phyloP scores from a whole-genome alignment of 2,113 vertebrate genomes.

The Sceloporus undulatus region DNA sequence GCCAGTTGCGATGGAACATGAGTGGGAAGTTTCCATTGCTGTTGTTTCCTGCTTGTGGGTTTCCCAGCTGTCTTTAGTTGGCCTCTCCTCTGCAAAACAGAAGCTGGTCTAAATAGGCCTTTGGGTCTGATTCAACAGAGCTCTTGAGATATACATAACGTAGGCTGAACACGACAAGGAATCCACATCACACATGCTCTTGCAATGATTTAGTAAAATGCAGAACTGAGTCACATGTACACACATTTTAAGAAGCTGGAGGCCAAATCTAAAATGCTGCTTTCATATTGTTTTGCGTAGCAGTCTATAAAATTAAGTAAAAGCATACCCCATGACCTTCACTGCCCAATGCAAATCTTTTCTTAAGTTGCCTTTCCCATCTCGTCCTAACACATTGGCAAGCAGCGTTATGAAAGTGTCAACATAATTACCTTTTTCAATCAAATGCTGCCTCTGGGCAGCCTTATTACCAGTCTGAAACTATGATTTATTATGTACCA shows the following conservation, averaged over 20 bases:
- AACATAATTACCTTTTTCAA: conserved; percentile 46
- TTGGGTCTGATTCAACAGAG: neutral
- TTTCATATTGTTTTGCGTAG: neutral
- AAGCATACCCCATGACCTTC: neutral
- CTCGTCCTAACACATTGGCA: conserved; percentile 14
- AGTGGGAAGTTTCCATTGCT: neutral
- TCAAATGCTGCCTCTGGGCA: conserved; percentile 30
- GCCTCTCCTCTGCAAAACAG: too few relatives aligned
- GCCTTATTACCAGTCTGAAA: conserved; percentile 48
- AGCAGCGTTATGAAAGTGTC: conserved; percentile 1
- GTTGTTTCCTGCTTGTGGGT: neutral
- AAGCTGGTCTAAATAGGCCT: neutral
- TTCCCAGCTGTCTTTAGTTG: too few relatives aligned
- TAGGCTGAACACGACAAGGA: neutral
- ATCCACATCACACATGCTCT: neutral
- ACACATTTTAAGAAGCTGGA: neutral
- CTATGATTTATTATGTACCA: conserved; percentile 37
- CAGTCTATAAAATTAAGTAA: conserved; percentile 3
- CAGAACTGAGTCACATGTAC: neutral
- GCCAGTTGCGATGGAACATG: too few relatives aligned
- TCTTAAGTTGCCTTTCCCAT: conserved; percentile 20
- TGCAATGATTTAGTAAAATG: neutral
- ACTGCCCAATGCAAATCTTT: conserved; percentile 3
- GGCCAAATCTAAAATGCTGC: neutral
- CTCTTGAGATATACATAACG: neutral